These are phyloP conservation scores for Habroteleia sp. DNA, from an alignment of 2,888 invertebrate species.

Conservation along the genomic window DNA sequence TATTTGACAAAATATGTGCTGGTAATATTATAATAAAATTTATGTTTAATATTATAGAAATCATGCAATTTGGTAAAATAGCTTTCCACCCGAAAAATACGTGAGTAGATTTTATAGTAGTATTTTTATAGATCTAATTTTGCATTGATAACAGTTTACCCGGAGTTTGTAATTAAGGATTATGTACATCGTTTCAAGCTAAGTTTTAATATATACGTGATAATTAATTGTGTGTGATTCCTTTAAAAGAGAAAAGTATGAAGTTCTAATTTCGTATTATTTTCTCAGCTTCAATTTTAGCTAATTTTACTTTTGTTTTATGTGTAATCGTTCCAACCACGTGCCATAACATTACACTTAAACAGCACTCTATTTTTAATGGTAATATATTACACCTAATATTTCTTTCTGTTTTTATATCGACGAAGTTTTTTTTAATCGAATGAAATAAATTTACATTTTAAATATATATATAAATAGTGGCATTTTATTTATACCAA, in stretches of 20 bases:
- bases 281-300: conserved; percentile 7
- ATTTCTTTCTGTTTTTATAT: background rate
- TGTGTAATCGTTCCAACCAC: conserved; percentile 3
- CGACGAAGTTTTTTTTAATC: background rate
- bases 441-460: too few relatives aligned
- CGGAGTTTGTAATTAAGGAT: too few relatives aligned
- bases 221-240: too few relatives aligned
- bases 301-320: conserved; percentile 6
- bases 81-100: conserved; percentile 29
- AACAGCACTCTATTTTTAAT: background rate
- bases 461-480: too few relatives aligned
- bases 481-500: too few relatives aligned
- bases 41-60: conserved; percentile 48
- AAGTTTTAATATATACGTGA: too few relatives aligned
- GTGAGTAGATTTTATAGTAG: conserved; percentile 7
- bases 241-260: too few relatives aligned
- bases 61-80: conserved; percentile 33
- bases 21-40: conserved; percentile 27
- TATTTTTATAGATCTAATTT: conserved; percentile 5
- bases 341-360: conserved; percentile 16
- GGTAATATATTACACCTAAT: background rate
- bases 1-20: conserved; percentile 7
- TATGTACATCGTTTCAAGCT: too few relatives aligned
- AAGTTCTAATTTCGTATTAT: background rate
- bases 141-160: too few relatives aligned